Evolutionary conservation across 2,888 invertebrate species (phyloP).

Genomic region (Cosmia trapezina): DNA sequence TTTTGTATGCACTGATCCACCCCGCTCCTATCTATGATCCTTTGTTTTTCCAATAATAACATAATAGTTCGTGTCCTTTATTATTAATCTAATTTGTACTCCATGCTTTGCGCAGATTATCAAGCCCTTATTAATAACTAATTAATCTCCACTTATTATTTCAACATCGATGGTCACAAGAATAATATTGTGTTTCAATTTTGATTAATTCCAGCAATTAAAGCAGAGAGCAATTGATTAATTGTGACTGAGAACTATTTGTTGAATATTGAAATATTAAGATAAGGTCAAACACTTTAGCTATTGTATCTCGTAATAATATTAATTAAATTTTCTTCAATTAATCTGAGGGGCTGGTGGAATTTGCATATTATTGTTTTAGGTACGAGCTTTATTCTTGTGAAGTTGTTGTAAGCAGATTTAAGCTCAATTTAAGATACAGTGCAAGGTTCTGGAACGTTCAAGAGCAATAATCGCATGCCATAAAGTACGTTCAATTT

Average conservation of each 20-base stretch:
- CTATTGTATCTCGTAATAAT: slow-evolving; percentile 31
- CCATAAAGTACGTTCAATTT: no score
- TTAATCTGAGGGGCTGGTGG: slow-evolving; percentile 26
- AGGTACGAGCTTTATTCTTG: slow-evolving; percentile 1
- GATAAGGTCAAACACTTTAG: slow-evolving; percentile 37
- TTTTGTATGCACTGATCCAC: no score
- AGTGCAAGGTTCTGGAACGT: no score
- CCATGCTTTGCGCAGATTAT: slow-evolving; percentile 15
- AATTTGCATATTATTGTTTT: slow-evolving; percentile 46
- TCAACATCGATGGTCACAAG: slow-evolving; percentile 32
- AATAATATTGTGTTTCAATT: slow-evolving; percentile 58
- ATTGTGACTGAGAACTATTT: slow-evolving; percentile 38
- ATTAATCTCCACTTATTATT: slow-evolving; percentile 55
- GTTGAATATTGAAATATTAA: slow-evolving; percentile 40
- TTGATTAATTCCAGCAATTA: slow-evolving; percentile 49
- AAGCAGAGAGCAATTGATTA: slow-evolving; percentile 47
- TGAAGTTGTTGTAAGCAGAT: not conserved
- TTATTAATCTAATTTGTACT: not conserved
- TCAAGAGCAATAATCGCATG: no score
- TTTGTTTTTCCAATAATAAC: no score
- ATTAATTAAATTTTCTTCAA: slow-evolving; percentile 48
- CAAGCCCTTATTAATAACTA: slow-evolving; percentile 24
- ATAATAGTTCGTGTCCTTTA: no score
- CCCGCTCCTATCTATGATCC: no score
- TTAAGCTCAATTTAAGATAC: no score